Base-by-base conservation (phyloP, 2,888 invertebrate genomes). In the Chesias legatella region DNA sequence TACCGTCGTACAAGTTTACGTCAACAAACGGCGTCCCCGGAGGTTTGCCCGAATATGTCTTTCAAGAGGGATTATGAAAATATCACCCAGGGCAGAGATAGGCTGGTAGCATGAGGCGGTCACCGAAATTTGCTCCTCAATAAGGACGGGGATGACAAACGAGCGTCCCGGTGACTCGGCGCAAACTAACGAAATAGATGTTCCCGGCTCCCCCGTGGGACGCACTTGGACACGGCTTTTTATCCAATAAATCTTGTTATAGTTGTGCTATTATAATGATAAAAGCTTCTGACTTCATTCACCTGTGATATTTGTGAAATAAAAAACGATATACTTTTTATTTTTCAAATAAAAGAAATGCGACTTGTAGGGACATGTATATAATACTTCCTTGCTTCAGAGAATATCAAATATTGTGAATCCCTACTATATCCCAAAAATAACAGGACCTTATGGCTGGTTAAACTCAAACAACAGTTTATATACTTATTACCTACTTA, bases 71-170 rank as follows among this genome's bases (percentile, higher is more conserved):
- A 70, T 76, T 75, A 77, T 77, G 73, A 76, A 74, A 74, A 75
- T 73, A 73, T 77, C 68, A 68, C 53, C 50, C 13, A 17, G 13
- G 13, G 13, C 13, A 17, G 56, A 67, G 66, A 70, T 73, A 75
- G 67, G n/a, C 65, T 60, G 59, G 54, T 58, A 60, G 58, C 62
- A 58, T 54, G 60, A 62, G 69, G 63, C 70, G 71, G 73, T 67
- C 72, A 68, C 68, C 61, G 60, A 67, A 70, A 70, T 69, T 70
- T 66, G 68, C 65, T 65, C 71, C 64, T 70, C 74, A 76, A 75
- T 77, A 73, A 72, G 67, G 71, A 50, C 33, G 44, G 51, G 64
- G 64, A 78, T 78, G 78, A 79, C 72, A 77, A 79, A 80, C 74
- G 77, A 79, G 58, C 61, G 53, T 52, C 54, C 58, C 65, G 58